Evolutionary conservation across 2,888 invertebrate species (phyloP), one percentile per base, ranked within the genome.

Genomic region (Hecatera dysodea): DNA sequence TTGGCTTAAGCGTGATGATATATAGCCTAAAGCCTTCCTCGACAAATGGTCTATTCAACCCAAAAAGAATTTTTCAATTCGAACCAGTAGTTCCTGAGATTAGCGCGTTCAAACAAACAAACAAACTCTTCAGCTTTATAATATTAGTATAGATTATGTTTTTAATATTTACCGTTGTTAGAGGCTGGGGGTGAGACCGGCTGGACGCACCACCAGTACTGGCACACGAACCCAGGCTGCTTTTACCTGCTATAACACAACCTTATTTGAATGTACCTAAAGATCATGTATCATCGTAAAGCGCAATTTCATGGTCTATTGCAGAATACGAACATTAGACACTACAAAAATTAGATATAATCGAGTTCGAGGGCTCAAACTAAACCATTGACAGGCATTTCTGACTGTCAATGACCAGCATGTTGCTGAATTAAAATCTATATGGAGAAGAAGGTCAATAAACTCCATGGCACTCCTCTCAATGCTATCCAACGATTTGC

Each of bases 201-300:
- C 94, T 92, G 93, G 96, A 94, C 92, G 94, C 95, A 91, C 95
- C 96, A 87, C 96, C 96, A 90, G 94, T 93, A 89, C 97, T 97
- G 89, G 97, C 97, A 94, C 97, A 97, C 94, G 97, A 97, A 97
- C 97, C 97, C 97, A 96, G 97, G 96, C 95, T 96, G 96, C 91
- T 94, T 95, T 96, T 96, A 88, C 96, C 96, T 96, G 88, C 57
- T 76, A n/a, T 67, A 68, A 74, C 9, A 74, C 50, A 66, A 46
- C n/a, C n/a, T 17, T 7, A 60, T 67, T 36, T 64, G 12, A 57
- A 53, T 59, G 0, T n/a, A 76, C 27, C 27, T 15, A 19, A 0
- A 17, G n/a, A 53, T 24, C 36, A 71, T 5, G 12, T 29, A 12
- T 17, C 66, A 29, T 48, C 39, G 12, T 68, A 36, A 65, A 29